These are phyloP conservation scores for Lycaena phlaeas DNA, from an alignment of 2,888 invertebrate species.

Conservation along the genomic window DNA sequence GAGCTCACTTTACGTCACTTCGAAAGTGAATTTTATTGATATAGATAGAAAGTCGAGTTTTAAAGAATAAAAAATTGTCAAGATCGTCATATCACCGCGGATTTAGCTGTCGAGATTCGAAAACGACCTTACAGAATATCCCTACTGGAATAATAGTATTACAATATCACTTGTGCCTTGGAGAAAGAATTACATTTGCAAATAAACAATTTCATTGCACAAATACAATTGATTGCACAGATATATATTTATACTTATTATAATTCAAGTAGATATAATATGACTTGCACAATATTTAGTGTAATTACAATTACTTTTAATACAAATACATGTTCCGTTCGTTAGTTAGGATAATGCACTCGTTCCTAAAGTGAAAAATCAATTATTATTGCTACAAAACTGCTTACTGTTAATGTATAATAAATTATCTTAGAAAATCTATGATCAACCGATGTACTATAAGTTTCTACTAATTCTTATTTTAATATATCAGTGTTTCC, in stretches of 20 bases:
- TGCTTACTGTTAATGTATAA: constrained; percentile 21
- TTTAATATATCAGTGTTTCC: constrained; percentile 18
- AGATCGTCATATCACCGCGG: too few species aligned
- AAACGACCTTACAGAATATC: too few species aligned
- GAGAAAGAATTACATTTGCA: neutral
- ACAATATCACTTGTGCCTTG: neutral
- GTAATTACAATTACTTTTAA: too few species aligned
- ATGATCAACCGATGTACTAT: constrained; percentile 25
- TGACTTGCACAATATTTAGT: too few species aligned
- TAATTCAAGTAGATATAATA: too few species aligned
- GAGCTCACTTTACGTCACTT: too few species aligned
- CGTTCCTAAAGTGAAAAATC: constrained; percentile 21
- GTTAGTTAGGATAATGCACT: constrained; percentile 11
- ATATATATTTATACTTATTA: too few species aligned
- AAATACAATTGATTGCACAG: neutral
- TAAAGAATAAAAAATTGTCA: too few species aligned
- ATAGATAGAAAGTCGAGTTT: too few species aligned
- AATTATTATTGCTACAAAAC: constrained; percentile 26
- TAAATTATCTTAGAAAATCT: constrained; percentile 31
- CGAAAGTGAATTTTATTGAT: too few species aligned
- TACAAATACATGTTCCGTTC: neutral
- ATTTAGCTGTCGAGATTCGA: too few species aligned
- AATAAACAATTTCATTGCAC: neutral
- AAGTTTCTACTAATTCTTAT: constrained; percentile 14
- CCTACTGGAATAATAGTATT: too few species aligned